Evolutionary conservation across 2,888 invertebrate species (phyloP), one percentile per base, ranked within the genome.

Genomic region (Bellardia bayeri): DNA sequence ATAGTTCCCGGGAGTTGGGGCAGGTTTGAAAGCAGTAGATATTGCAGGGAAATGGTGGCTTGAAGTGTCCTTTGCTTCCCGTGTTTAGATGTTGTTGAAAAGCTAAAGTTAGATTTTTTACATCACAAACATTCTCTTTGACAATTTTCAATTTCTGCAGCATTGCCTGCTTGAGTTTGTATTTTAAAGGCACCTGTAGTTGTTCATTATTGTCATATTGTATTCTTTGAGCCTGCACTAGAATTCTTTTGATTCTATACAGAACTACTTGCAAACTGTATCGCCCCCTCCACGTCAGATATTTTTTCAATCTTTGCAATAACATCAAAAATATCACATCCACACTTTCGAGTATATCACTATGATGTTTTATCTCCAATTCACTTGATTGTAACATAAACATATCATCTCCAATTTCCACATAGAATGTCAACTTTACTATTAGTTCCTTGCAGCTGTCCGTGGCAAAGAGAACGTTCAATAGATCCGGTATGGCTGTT

Each of bases 311-410:
- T 85, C 90, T 91, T 66, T 91, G 89, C 72, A 91, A 68, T 40
- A 91, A 40, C 74, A 90, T 88, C 1, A 88, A 88, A 63, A 91
- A 91, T 7, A 90, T 40, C 86, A 90, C 89, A 58, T 91, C 91
- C 72, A 91, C 91, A 3, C 90, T 89, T n/a, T 89, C 90, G 33
- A 68, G 88, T 63, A 91, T 90, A 49, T 91, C 91, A 72, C 88
- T 75, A 51, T 89, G 82, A 80, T 91, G 89, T 16, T 64, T 69
- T 37, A 91, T 89, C 16, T 9, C 54, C n/a, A 91, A 49, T 0
- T 89, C 82, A n/a, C 83, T 87, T 54, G 89, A 90, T 64, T 91
- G 89, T 49, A 76, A 89, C 81, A 88, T 86, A 86, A 91, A 84
- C 64, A 68, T 71, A 7, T 87, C 82, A 7, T 72, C 69, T 40